Conservation (phyloP, 1,140 invertebrate genomes). For the Tigriopus japonicus region DNA sequence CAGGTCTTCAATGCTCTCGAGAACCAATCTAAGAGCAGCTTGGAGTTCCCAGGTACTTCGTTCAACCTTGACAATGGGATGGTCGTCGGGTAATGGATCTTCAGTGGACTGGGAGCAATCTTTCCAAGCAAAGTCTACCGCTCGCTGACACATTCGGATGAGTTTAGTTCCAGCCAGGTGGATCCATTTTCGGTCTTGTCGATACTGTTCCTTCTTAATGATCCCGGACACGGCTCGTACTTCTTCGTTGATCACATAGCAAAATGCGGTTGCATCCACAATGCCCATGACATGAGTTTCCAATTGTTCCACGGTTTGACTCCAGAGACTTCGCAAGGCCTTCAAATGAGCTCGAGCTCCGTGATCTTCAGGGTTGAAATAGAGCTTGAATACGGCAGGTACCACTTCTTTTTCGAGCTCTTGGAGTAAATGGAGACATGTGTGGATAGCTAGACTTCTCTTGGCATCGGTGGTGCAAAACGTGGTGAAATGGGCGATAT, state of each 20-base stretch:
- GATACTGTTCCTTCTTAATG: not conserved
- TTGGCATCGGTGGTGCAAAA: not conserved
- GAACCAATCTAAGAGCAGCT: not conserved
- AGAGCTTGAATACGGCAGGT: not conserved
- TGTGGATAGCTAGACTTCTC: not conserved
- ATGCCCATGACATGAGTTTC: not conserved
- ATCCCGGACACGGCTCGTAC: not conserved
- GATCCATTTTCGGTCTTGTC: not conserved
- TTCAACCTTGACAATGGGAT: not conserved
- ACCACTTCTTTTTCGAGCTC: not conserved
- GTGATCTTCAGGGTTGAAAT: not conserved
- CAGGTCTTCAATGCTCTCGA: not conserved
- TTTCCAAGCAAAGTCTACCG: not conserved
- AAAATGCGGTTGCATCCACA: not conserved
- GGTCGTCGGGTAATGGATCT: not conserved
- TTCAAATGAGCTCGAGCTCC: not conserved
- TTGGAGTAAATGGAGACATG: not conserved
- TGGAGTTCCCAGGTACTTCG: not conserved
- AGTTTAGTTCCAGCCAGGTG: not conserved
- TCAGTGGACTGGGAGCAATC: not conserved
- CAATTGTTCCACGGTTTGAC: not conserved
- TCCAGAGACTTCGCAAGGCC: not conserved
- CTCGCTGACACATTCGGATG: not conserved
- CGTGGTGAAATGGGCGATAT: not conserved
- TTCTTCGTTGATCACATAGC: not conserved